Conservation (phyloP, 2,888 invertebrate genomes). For the Nycteola revayana region DNA sequence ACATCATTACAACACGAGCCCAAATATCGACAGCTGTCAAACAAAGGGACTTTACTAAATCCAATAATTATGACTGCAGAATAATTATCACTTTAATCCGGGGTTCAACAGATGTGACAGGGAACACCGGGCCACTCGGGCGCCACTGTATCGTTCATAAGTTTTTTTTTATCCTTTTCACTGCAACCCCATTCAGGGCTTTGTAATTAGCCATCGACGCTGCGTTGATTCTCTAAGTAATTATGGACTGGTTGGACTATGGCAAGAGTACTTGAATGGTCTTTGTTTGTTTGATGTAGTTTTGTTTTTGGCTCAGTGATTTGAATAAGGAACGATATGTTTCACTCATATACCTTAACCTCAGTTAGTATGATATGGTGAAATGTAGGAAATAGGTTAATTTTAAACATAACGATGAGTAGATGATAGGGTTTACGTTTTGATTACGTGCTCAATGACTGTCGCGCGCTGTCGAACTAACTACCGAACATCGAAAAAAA, state of each 20-base stretch:
- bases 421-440: too few relatives aligned
- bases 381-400: too few relatives aligned
- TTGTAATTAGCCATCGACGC: slow-evolving; percentile 72
- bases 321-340: too few relatives aligned
- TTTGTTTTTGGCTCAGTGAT: background rate
- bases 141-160: slow-evolving; percentile 79
- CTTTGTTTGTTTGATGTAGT: slow-evolving; percentile 14
- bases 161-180: slow-evolving; percentile 65
- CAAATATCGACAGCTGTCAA: slow-evolving; percentile 28
- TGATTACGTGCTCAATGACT: too few relatives aligned
- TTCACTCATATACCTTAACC: too few relatives aligned
- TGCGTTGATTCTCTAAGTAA: slow-evolving; percentile 71
- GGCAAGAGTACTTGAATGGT: slow-evolving; percentile 37
- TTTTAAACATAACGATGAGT: too few relatives aligned
- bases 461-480: too few relatives aligned
- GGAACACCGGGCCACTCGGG: slow-evolving; percentile 74
- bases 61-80: slow-evolving; percentile 76
- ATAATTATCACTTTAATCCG: slow-evolving; percentile 80
- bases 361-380: too few relatives aligned
- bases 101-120: slow-evolving; percentile 74
- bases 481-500: too few relatives aligned
- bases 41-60: slow-evolving; percentile 49
- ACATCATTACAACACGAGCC: slow-evolving; percentile 2
- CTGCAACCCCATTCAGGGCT: slow-evolving; percentile 70
- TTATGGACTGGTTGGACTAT: slow-evolving; percentile 57